A percentile compares a stretch with the other conserved stretches of the same genome.
phyloP scores from a whole-genome alignment of 2,113 vertebrate species.

The Colinus virginianus region DNA sequence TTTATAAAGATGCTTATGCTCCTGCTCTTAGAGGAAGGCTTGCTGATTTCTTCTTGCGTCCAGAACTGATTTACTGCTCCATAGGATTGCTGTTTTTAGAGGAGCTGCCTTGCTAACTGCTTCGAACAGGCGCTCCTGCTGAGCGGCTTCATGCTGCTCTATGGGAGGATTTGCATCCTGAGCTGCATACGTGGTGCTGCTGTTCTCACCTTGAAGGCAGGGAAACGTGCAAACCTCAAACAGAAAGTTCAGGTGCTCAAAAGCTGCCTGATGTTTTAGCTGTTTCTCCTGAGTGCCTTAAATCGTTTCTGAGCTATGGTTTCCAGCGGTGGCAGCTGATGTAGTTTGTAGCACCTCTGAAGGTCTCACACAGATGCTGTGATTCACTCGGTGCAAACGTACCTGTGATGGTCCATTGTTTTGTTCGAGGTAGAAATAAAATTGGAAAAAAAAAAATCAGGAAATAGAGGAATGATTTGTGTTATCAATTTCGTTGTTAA shows the following conservation, averaged over 20 bases:
- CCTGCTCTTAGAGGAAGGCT: neutral
- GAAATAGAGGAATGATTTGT: neutral
- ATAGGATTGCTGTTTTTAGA: neutral
- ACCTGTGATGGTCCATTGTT: neutral
- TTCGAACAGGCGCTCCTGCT: neutral
- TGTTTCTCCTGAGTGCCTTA: neutral
- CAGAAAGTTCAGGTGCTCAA: neutral
- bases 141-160: neutral
- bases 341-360: neutral
- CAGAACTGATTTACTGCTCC: neutral
- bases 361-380: neutral
- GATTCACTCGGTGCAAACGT: neutral
- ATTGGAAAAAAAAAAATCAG: neutral
- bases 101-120: neutral
- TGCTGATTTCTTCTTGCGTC: neutral
- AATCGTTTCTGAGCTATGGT: neutral
- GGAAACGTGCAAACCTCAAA: neutral
- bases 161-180: neutral
- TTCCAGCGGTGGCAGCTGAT: neutral
- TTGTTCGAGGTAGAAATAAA: neutral
- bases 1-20: neutral
- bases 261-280: neutral
- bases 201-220: neutral
- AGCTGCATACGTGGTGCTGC: neutral
- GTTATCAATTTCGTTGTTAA: neutral